These are phyloP conservation scores for Noctua janthe DNA, from an alignment of 2,888 invertebrate genomes.

Conservation along the genomic window DNA sequence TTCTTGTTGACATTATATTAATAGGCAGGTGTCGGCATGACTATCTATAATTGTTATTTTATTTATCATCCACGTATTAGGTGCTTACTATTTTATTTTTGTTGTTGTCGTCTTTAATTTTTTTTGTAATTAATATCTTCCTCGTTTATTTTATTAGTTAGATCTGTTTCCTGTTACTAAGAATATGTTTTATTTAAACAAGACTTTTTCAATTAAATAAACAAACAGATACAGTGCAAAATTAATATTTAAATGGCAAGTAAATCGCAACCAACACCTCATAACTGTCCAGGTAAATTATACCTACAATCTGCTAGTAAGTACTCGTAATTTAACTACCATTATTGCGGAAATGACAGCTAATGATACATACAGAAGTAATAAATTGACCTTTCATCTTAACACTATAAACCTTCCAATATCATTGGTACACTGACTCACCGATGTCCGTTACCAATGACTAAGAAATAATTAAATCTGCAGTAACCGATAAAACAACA, in stretches of 20 bases:
- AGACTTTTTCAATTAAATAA: slow-evolving; percentile 14
- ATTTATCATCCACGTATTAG: background rate
- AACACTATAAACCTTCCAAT: slow-evolving; percentile 57
- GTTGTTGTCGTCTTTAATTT: background rate
- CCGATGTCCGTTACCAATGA: slow-evolving; percentile 84
- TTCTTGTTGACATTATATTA: background rate
- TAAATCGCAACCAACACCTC: slow-evolving; percentile 36
- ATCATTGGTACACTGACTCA: slow-evolving; percentile 81
- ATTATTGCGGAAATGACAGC: slow-evolving; percentile 54
- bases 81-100: background rate
- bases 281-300: slow-evolving; percentile 42
- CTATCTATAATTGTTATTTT: background rate
- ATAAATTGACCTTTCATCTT: slow-evolving; percentile 56
- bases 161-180: background rate
- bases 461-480: slow-evolving; percentile 88
- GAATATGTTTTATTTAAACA: background rate
- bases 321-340: slow-evolving; percentile 33
- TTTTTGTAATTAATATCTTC: background rate
- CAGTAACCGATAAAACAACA: slow-evolving; percentile 77
- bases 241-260: slow-evolving; percentile 43
- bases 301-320: slow-evolving; percentile 37
- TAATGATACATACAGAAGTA: slow-evolving; percentile 46
- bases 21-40: background rate
- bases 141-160: background rate
- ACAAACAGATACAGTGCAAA: slow-evolving; percentile 13